Conservation (phyloP, 2,113 vertebrate genomes). For the Odocoileus virginianus region DNA sequence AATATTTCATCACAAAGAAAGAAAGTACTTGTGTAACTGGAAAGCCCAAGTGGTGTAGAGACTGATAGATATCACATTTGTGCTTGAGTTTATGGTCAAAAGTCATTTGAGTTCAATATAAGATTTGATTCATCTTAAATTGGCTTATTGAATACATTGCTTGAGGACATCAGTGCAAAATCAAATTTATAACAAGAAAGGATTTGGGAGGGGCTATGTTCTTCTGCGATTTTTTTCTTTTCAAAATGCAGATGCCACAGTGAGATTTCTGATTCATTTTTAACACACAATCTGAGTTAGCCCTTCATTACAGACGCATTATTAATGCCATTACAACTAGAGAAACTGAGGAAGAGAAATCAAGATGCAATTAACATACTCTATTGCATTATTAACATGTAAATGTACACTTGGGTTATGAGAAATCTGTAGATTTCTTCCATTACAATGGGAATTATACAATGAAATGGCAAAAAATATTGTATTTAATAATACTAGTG, state of each 20-base stretch:
- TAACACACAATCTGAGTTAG: neutral
- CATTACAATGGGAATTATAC: slow-evolving; percentile 20
- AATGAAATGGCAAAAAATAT: neutral
- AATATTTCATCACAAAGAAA: neutral
- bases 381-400: accelerated
- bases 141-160: neutral
- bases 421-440: slow-evolving; percentile 50
- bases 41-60: neutral
- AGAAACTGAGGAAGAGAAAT: slow-evolving; percentile 28
- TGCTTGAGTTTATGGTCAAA: neutral
- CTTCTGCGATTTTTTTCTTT: neutral
- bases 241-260: neutral
- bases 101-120: neutral
- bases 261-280: neutral
- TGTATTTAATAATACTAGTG: neutral
- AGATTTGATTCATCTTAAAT: neutral
- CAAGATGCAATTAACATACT: slow-evolving; percentile 29
- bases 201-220: neutral
- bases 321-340: neutral
- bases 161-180: neutral
- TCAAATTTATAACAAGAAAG: neutral
- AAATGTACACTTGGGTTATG: slow-evolving; percentile 59
- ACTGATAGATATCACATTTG: neutral
- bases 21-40: neutral
- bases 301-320: neutral